Evolutionary conservation across 2,888 invertebrate species (phyloP), one percentile per base, ranked within the genome.

Genomic region (Eubasilissa splendida): DNA sequence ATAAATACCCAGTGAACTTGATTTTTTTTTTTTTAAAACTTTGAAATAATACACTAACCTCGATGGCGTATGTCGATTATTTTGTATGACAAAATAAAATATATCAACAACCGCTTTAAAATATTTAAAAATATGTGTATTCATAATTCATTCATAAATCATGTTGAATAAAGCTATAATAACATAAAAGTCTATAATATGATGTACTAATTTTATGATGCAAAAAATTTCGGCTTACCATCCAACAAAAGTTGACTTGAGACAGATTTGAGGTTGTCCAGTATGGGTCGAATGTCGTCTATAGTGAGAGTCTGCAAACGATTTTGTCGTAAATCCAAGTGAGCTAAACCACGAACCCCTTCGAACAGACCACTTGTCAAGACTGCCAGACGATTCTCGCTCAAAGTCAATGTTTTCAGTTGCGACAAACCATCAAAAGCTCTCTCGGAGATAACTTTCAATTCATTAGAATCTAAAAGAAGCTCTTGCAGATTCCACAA

Each of bases 271-370:
- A 96, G 92, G 88, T 95, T 95, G 87, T 93, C 93, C 88, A 95
- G 91, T 88, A 96, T 93, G 82, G 95, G 95, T 87, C 93, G 92
- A 85, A 95, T 92, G 86, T 95, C 95, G 87, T 94, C 94, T 87
- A 92, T 93, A 85, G 94, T 94, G 87, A 96, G 90, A 77, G 94
- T 94, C 87, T 94, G 94, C 86, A 96, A 91, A 85, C 92, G 91
- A 88, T 96, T 96, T 84, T 93, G 93, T 86, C 95, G 93, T 84
- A 96, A 90, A 88, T 96, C 95, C 86, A 96, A 90, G 85, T 94
- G 93, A 85, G 92, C 92, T 42, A 96, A 91, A 3, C 93, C 93
- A 58, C 94, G 92, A 12, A 95, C 93, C n/a, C 94, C 94, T 83
- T 93, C 92, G 83, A 96, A 92, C 83, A 95, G 90, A 59, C 94